Conservation (phyloP, 2,113 vertebrate genomes). For the Opisthocomus hoazin region DNA sequence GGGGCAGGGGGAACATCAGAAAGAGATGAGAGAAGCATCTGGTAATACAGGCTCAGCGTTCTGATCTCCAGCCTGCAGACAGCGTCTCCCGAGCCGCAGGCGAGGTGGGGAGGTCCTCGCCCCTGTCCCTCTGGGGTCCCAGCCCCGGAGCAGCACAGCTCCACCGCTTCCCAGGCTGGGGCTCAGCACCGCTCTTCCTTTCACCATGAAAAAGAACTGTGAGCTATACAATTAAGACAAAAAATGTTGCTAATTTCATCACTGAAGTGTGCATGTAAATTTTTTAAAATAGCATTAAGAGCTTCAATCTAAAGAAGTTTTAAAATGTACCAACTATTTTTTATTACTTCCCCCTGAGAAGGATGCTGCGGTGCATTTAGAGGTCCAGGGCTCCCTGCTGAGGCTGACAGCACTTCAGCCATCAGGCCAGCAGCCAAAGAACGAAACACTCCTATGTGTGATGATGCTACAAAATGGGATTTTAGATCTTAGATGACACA, state of each 20-base stretch:
- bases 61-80: background rate
- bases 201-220: rapidly evolving
- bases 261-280: background rate
- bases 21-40: background rate
- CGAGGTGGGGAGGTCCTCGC: background rate
- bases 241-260: background rate
- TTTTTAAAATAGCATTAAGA: background rate
- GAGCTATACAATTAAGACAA: background rate
- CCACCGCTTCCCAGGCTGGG: background rate
- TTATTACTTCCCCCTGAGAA: background rate
- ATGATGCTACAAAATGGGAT: background rate
- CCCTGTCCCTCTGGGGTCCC: background rate
- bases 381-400: background rate
- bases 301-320: background rate
- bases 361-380: background rate
- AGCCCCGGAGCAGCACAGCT: background rate
- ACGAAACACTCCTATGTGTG: background rate
- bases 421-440: background rate
- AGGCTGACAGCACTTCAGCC: background rate
- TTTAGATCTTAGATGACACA: background rate
- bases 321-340: background rate
- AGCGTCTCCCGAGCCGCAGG: background rate
- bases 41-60: background rate
- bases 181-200: rapidly evolving
- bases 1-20: background rate